These are phyloP conservation scores for Parasteatoda lunata DNA, from an alignment of 2,888 invertebrate genomes.

Conservation along the genomic window DNA sequence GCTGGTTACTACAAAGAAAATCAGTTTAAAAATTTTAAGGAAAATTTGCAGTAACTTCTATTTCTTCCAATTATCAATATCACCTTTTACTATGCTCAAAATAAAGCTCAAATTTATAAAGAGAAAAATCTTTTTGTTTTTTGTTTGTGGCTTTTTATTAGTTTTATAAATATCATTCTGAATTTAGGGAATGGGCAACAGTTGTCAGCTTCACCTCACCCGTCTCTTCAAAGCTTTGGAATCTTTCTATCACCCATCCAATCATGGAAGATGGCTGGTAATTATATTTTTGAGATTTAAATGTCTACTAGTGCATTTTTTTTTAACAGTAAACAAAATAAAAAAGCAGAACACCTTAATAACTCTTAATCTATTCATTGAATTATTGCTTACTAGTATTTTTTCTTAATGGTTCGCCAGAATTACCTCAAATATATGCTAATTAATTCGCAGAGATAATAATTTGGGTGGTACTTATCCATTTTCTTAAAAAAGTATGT, in stretches of 20 bases:
- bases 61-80: too few relatives aligned
- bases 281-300: slow-evolving; percentile 51
- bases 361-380: not conserved
- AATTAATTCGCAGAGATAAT: not conserved
- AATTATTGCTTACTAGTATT: slow-evolving; percentile 1
- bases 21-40: too few relatives aligned
- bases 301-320: slow-evolving; percentile 69
- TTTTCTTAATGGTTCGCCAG: not conserved
- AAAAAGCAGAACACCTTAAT: not conserved
- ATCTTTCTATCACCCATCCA: slow-evolving; percentile 92
- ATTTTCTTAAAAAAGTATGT: too few relatives aligned
- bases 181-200: slow-evolving; percentile 69
- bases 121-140: not conserved
- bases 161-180: not conserved
- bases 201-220: slow-evolving; percentile 81
- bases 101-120: too few relatives aligned
- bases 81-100: too few relatives aligned
- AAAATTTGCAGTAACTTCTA: too few relatives aligned
- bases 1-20: too few relatives aligned
- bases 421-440: not conserved
- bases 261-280: slow-evolving; percentile 85
- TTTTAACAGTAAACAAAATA: not conserved
- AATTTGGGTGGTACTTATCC: too few relatives aligned
- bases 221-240: slow-evolving; percentile 88
- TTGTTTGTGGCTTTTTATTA: not conserved